Conservation (phyloP, 1,140 invertebrate genomes). For the Streblospio benedicti region DNA sequence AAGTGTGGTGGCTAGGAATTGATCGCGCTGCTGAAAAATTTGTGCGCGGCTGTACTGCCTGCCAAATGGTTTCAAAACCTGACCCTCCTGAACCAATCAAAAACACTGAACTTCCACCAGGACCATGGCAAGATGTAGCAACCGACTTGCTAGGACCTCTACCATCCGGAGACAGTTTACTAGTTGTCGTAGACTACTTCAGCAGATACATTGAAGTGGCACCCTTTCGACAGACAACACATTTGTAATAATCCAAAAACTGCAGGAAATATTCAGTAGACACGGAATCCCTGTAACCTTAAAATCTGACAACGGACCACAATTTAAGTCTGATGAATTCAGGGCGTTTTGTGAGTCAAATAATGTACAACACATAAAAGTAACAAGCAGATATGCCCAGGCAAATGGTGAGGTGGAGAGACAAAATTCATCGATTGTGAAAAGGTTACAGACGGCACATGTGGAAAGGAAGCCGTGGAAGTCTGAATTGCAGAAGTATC, state of each 20-base stretch:
- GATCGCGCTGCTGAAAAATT: not conserved
- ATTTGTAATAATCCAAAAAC: not conserved
- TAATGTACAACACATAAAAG: slow-evolving; percentile 14
- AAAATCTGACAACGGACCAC: not conserved
- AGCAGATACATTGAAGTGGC: not conserved
- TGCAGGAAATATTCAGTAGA: not conserved
- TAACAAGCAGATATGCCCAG: slow-evolving; percentile 21
- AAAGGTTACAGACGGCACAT: slow-evolving; percentile 23
- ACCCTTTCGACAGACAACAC: not conserved
- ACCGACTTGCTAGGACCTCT: not conserved
- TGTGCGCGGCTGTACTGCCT: not conserved
- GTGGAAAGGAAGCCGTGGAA: slow-evolving; percentile 19
- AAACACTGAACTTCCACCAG: not conserved
- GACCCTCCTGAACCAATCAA: not conserved
- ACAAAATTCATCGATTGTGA: slow-evolving; percentile 24
- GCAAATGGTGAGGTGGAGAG: slow-evolving; percentile 25
- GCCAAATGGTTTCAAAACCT: not conserved
- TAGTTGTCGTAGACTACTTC: slow-evolving; percentile 1
- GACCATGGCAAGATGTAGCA: not conserved
- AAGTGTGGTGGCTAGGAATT: slow-evolving; percentile 5
- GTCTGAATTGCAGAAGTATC: slow-evolving; percentile 19
- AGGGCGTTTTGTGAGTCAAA: slow-evolving; percentile 13
- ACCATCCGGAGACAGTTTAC: not conserved
- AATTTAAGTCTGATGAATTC: slow-evolving; percentile 12
- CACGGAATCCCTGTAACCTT: not conserved